Base-by-base conservation (phyloP, 1,140 invertebrate species). In the Stegodyphus mimosarum region DNA sequence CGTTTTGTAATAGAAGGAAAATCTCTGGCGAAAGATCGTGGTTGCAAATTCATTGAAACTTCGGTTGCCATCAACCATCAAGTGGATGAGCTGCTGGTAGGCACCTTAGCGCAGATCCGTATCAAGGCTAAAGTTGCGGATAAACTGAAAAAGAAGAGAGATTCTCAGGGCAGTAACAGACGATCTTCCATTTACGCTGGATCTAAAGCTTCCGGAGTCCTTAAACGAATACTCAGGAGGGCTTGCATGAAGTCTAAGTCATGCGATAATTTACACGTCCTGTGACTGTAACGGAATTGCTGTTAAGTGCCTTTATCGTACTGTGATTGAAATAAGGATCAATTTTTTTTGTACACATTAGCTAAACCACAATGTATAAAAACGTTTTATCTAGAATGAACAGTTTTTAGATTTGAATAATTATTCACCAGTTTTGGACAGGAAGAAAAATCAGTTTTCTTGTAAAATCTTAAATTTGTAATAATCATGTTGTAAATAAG, bases 21-120 rank as follows among this genome's bases (percentile, higher is more conserved):
- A 84, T 91, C 92, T 80, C 89, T 95, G 64, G 94, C 94, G 33
- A 93, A 92, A 86, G 93, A 92, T n/a, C 94, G 94, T 87, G 93
- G 93, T 49, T 95, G 94, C 89, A 95, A 95, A 88, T 95, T 95
- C 89, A 95, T 96, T 87, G 95, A 96, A 89, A 95, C 95, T 0
- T 96, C 95, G 0, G 94, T 94, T 6, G 94, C 94, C 0, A 90
- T 96, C 33, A 94, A 95, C 81, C 94, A 95, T 87, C 94, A 96
- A 88, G 94, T 96, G 4, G 95, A 96, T 88, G 94, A 96, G 88
- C 91, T 96, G 0, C 90, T 96, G 7, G 94, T 95, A 3, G 95
- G 95, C 0, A 93, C 95, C 80, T 91, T 95, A 18, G 91, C 90
- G 15, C 92, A 93, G 88, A 93, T 93, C 73, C 88, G 88, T 5